These are phyloP conservation scores for Eulemur mongoz DNA, from an alignment of 2,797 vertebrate genomes.

Conservation along the genomic window DNA sequence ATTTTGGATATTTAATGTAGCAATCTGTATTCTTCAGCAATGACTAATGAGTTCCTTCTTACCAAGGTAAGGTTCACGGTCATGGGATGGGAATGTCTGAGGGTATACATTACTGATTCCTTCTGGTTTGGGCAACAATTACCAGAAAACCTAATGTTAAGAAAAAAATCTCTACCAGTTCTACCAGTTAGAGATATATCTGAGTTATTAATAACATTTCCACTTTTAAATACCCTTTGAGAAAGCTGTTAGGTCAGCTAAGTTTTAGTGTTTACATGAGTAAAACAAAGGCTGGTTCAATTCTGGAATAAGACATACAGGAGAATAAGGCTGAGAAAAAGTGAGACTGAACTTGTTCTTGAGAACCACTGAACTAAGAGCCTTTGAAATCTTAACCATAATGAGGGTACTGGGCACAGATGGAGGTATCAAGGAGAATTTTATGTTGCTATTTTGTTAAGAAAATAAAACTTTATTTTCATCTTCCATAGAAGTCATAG, in stretches of 20 bases:
- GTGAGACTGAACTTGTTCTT: not conserved
- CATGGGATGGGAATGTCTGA: not conserved
- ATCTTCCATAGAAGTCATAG: not conserved
- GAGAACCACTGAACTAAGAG: not conserved
- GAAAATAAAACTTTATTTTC: not conserved
- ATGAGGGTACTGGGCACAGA: not conserved
- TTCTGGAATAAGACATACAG: not conserved
- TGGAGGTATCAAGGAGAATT: not conserved
- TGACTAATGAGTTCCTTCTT: not conserved
- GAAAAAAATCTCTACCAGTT: not conserved
- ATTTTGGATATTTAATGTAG: not conserved
- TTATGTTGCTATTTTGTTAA: constrained; percentile 1
- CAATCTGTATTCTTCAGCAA: not conserved
- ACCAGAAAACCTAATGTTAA: not conserved
- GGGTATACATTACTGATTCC: not conserved
- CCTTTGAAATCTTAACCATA: not conserved
- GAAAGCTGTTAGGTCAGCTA: not conserved
- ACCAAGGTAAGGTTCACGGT: not conserved
- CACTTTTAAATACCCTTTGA: not conserved
- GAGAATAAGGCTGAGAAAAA: not conserved
- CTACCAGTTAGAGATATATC: not conserved
- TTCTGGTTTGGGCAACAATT: not conserved
- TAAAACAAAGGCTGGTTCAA: not conserved
- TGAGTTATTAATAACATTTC: not conserved
- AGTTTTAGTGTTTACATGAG: not conserved